Evolutionary conservation across 1,140 invertebrate genomes (phyloP).

Genomic region (Arctopsyche grandis): DNA sequence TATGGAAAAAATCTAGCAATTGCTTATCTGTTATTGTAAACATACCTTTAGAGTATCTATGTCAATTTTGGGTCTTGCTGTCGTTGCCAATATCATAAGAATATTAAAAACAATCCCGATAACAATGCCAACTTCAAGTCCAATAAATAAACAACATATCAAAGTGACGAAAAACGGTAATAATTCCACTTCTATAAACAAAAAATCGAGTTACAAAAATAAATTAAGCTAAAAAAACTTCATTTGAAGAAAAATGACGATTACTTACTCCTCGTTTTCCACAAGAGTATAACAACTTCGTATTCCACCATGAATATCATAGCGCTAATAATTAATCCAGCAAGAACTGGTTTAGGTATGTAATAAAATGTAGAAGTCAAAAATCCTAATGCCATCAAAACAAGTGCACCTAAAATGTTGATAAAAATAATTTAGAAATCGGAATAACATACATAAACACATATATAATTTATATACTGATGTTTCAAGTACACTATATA

Average conservation of each 20-base stretch:
- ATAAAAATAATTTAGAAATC: no score
- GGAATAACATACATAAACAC: no score
- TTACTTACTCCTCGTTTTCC: slow-evolving; percentile 78
- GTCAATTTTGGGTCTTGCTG: slow-evolving; percentile 74
- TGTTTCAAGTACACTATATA: neutral
- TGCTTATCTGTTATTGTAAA: neutral
- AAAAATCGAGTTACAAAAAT: slow-evolving; percentile 22
- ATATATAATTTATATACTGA: neutral
- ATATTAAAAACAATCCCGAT: slow-evolving; percentile 79
- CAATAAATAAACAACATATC: slow-evolving; percentile 74
- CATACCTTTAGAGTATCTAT: slow-evolving; percentile 68
- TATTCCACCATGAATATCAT: slow-evolving; percentile 85
- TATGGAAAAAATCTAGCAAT: slow-evolving; percentile 12
- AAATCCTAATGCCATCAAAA: slow-evolving; percentile 76
- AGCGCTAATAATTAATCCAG: slow-evolving; percentile 80
- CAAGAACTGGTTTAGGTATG: slow-evolving; percentile 82
- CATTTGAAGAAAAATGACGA: neutral
- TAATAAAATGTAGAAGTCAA: slow-evolving; percentile 79
- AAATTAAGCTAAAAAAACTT: neutral
- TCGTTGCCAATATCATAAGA: slow-evolving; percentile 78
- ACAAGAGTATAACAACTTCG: slow-evolving; percentile 73
- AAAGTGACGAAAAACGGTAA: slow-evolving; percentile 75
- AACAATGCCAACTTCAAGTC: slow-evolving; percentile 82
- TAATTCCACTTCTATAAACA: slow-evolving; percentile 67
- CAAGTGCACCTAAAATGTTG: slow-evolving; percentile 68